These are phyloP conservation scores for Pseudomyrmex sp. DNA, from an alignment of 1,140 invertebrate genomes.

Conservation along the genomic window DNA sequence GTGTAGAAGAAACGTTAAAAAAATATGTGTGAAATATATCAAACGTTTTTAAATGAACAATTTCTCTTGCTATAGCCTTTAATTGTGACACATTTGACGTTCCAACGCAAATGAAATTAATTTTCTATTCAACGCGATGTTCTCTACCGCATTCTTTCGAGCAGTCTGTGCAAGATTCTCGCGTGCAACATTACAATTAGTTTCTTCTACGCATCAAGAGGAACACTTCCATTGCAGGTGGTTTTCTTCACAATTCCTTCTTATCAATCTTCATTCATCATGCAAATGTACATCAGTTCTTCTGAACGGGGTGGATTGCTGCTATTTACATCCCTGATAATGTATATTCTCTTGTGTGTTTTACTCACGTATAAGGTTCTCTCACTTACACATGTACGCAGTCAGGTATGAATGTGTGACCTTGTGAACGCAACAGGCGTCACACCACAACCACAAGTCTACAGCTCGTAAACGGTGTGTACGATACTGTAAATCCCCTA, in stretches of 20 bases:
- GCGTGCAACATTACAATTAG: constrained; percentile 63
- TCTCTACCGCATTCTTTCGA: constrained; percentile 72
- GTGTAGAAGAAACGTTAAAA: too few relatives aligned
- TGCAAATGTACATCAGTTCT: neutral
- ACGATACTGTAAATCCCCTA: constrained; percentile 48
- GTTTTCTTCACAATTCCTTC: neutral
- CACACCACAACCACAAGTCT: constrained; percentile 40
- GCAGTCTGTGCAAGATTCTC: constrained; percentile 69
- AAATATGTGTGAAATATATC: neutral
- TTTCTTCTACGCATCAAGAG: constrained; percentile 60
- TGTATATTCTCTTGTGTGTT: constrained; percentile 50
- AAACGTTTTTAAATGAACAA: neutral
- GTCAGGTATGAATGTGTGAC: constrained; percentile 57
- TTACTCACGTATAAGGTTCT: constrained; percentile 24
- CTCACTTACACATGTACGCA: neutral
- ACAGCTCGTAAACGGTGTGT: constrained; percentile 52
- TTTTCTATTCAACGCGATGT: constrained; percentile 67
- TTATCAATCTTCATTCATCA: neutral
- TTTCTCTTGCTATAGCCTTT: neutral
- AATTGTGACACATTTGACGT: neutral
- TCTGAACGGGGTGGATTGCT: neutral
- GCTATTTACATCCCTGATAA: constrained; percentile 37
- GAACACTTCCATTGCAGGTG: neutral
- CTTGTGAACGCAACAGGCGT: constrained; percentile 74
- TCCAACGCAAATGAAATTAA: constrained; percentile 58